Percentiles rank a stretch among this genome's conserved stretches.
Conservation (phyloP, 2,888 invertebrate genomes). For the Steromphala cineraria region DNA sequence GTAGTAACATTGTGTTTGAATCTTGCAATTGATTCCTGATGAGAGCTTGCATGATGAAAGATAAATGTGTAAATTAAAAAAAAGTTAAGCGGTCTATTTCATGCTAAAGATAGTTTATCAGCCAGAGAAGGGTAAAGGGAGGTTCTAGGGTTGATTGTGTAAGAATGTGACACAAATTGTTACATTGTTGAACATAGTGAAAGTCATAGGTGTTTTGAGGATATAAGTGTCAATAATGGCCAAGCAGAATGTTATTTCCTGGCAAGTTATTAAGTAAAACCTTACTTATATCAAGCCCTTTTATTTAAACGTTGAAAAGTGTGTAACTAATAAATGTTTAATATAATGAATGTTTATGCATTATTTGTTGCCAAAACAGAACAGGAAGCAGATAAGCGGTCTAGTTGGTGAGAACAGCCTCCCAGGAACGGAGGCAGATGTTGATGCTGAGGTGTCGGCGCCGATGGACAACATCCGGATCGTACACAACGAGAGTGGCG, state of each 20-base stretch:
- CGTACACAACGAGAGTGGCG: background rate
- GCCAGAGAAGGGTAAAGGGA: background rate
- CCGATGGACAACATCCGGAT: slow-evolving; percentile 4
- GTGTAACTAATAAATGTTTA: too few relatives aligned
- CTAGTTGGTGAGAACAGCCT: slow-evolving; percentile 20
- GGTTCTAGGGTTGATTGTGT: background rate
- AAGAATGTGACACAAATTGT: background rate
- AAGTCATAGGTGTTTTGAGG: too few relatives aligned
- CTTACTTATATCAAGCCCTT: too few relatives aligned
- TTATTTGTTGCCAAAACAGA: background rate
- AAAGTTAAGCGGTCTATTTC: too few relatives aligned
- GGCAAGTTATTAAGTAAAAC: too few relatives aligned
- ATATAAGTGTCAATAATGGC: too few relatives aligned
- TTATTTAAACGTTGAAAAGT: too few relatives aligned
- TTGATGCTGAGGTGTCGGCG: background rate
- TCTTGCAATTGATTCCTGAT: too few relatives aligned
- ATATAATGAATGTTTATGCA: too few relatives aligned
- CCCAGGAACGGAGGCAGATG: background rate
- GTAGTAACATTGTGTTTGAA: too few relatives aligned
- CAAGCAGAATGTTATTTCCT: background rate
- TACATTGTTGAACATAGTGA: background rate
- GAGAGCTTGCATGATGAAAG: too few relatives aligned
- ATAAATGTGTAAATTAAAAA: too few relatives aligned
- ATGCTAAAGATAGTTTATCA: background rate
- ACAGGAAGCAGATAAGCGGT: slow-evolving; percentile 23